phyloP scores from a whole-genome alignment of 30 jellyfish, hydroid and myxozoan genomes.

The Mastigias papua region DNA sequence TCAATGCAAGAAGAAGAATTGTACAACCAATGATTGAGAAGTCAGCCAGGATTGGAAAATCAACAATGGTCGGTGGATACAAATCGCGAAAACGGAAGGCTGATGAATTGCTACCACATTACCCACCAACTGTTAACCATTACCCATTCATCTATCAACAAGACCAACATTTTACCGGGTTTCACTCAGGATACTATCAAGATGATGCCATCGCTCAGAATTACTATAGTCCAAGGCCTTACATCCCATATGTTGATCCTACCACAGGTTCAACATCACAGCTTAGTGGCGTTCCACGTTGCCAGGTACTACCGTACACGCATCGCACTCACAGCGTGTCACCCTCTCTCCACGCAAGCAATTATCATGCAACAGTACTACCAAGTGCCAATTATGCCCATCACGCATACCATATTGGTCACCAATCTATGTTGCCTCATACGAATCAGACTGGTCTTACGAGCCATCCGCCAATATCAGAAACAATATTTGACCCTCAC shows the following conservation, averaged over 20 bases:
- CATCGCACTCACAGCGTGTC: conserved; percentile 67
- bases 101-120: conserved; percentile 40
- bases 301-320: conserved; percentile 61
- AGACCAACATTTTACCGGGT: conserved; percentile 37
- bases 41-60: conserved; percentile 90
- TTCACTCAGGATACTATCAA: conserved; percentile 48
- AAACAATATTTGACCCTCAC: conserved; percentile 48
- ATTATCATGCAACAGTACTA: conserved; percentile 27
- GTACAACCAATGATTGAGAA: conserved; percentile 99
- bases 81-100: conserved; percentile 70
- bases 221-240: conserved; percentile 50
- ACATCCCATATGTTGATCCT: conserved; percentile 44
- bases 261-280: conserved; percentile 26
- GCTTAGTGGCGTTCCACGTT: conserved; percentile 25
- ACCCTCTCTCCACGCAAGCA: conserved; percentile 41
- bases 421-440: conserved; percentile 44
- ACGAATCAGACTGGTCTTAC: conserved; percentile 29
- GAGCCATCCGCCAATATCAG: conserved; percentile 33
- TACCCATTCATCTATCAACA: conserved; percentile 59
- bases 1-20: conserved; percentile 94
- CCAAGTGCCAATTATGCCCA: conserved; percentile 37
- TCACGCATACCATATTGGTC: conserved; percentile 58
- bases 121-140: conserved; percentile 41
- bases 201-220: conserved; percentile 29
- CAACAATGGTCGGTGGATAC: conserved; percentile 83